phyloP scores from a whole-genome alignment of 2,797 vertebrate species.

The Takifugu ocellatus region DNA sequence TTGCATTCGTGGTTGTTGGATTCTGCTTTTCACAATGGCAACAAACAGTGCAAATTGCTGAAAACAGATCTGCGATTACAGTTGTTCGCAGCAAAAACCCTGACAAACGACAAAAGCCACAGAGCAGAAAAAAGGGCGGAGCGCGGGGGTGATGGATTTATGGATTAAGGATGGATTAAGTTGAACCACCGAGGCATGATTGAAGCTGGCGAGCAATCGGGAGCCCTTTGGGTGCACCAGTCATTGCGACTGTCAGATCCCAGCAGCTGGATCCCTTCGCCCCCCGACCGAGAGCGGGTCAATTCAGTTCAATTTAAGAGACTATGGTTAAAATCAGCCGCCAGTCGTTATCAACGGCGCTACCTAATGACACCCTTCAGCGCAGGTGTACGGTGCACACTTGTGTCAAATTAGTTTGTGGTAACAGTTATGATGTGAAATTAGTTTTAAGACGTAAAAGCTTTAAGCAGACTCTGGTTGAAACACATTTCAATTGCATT shows the following conservation, averaged over 20 bases:
- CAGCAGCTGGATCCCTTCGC: constrained; percentile 47
- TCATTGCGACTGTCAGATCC: constrained; percentile 27
- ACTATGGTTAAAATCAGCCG: background rate
- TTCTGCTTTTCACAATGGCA: background rate
- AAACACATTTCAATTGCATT: no score
- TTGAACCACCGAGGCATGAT: constrained; percentile 36
- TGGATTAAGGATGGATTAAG: constrained; percentile 59
- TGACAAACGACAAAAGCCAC: constrained; percentile 5
- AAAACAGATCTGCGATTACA: background rate
- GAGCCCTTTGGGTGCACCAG: constrained; percentile 36
- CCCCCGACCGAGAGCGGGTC: constrained; percentile 35
- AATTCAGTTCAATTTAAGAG: constrained; percentile 10
- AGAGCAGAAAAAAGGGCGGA: constrained; percentile 6
- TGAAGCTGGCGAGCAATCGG: constrained; percentile 47
- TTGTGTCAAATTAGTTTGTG: constrained; percentile 12
- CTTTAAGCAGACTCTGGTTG: no score
- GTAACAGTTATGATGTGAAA: no score
- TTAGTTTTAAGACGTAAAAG: no score
- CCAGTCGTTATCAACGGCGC: constrained; percentile 28
- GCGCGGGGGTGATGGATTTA: constrained; percentile 28
- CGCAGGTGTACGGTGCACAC: background rate
- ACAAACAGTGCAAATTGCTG: background rate
- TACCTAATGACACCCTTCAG: background rate
- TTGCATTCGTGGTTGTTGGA: no score
- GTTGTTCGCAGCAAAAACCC: background rate